Conservation (phyloP, 2,797 vertebrate species). For the Phalloptychus januarius region DNA sequence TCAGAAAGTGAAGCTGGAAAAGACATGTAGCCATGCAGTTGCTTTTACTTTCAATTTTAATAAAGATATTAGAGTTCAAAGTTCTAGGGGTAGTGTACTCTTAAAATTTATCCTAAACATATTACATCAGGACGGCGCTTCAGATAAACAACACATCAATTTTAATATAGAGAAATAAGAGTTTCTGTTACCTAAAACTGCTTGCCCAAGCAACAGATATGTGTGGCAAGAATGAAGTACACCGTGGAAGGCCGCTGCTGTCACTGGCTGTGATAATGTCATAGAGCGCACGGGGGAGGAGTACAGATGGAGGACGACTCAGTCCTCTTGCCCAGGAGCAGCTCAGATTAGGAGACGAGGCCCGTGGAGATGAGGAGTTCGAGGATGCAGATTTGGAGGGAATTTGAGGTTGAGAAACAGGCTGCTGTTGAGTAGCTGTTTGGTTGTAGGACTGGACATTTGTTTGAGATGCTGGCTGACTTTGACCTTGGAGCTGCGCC, state of each 20-base stretch:
- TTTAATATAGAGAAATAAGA: not conserved
- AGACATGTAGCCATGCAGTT: not conserved
- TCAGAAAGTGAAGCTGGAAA: not conserved
- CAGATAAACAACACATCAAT: not conserved
- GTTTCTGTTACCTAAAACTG: conserved; percentile 83
- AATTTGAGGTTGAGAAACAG: conserved; percentile 44
- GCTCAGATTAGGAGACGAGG: conserved; percentile 77
- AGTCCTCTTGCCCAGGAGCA: conserved; percentile 88
- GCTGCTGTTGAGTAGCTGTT: conserved; percentile 42
- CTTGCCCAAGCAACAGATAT: conserved; percentile 93
- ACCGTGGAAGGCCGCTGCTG: conserved; percentile 91
- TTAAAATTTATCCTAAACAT: not conserved
- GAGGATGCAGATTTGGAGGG: conserved; percentile 84
- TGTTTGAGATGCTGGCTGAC: conserved; percentile 51
- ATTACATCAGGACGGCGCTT: not conserved
- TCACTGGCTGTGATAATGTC: conserved; percentile 90
- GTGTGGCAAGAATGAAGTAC: conserved; percentile 92
- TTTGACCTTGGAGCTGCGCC: conserved; percentile 42
- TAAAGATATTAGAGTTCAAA: not conserved
- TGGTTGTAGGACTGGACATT: conserved; percentile 41
- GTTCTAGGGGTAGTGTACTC: not conserved
- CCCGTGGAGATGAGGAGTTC: conserved; percentile 72
- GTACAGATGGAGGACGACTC: conserved; percentile 90
- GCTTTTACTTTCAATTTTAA: not conserved
- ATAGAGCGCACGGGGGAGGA: conserved; percentile 91